phyloP scores from a whole-genome alignment of 2,888 invertebrate species.

The Acronicta leporina region DNA sequence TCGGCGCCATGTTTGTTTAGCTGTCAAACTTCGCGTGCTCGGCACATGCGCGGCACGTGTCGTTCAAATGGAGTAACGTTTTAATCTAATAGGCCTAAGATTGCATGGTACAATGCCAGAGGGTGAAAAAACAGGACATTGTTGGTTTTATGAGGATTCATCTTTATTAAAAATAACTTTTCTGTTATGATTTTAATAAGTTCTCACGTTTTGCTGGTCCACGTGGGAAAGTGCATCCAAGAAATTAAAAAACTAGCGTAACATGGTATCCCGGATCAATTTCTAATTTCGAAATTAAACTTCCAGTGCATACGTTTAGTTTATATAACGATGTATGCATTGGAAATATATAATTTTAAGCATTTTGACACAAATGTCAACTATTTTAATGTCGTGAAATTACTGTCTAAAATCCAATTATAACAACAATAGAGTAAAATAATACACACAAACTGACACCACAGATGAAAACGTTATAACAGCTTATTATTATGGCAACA shows the following conservation, averaged over 20 bases:
- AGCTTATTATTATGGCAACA: conserved; percentile 64
- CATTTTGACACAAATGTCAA: no score
- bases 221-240: conserved; percentile 8
- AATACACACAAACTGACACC: conserved; percentile 53
- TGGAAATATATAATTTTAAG: no score
- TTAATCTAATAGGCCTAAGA: conserved; percentile 78
- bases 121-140: conserved; percentile 62
- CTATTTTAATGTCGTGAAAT: no score
- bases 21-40: conserved; percentile 75
- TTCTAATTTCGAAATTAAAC: no score
- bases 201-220: conserved; percentile 56
- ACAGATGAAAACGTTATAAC: conserved; percentile 64
- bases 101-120: conserved; percentile 63
- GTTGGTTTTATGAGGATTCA: conserved; percentile 62
- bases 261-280: no score
- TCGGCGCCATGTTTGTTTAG: conserved; percentile 85
- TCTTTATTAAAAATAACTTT: conserved; percentile 69
- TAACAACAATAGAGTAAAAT: conserved; percentile 47
- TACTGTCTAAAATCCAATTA: conserved; percentile 31
- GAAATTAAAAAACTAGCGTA: no score
- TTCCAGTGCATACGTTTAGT: no score
- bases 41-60: conserved; percentile 79
- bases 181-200: conserved; percentile 45
- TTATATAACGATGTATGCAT: no score
- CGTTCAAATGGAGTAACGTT: conserved; percentile 69